These are phyloP conservation scores for Athene noctua DNA, from an alignment of 2,113 vertebrate species.

Conservation along the genomic window DNA sequence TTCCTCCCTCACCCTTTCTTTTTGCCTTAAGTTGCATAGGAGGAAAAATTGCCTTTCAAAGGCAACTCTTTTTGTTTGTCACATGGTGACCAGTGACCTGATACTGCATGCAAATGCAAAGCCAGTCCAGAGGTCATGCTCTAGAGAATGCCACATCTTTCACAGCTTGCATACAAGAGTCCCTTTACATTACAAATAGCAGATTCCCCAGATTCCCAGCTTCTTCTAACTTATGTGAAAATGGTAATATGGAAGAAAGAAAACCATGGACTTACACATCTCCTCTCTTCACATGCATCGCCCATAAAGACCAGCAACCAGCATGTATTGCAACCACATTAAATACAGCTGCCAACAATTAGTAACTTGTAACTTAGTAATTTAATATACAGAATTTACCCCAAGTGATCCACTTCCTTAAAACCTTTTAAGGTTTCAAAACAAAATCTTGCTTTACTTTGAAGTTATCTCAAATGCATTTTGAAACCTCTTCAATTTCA, in stretches of 20 bases:
- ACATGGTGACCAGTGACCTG: background rate
- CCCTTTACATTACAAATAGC: background rate
- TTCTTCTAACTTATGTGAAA: background rate
- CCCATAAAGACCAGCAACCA: background rate
- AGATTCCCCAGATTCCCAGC: background rate
- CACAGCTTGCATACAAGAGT: background rate
- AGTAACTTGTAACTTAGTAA: background rate
- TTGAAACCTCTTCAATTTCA: background rate
- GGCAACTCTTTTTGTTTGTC: background rate
- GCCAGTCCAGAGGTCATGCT: background rate
- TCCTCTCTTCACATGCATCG: background rate
- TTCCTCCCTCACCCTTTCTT: background rate
- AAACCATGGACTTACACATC: background rate
- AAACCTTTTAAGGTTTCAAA: background rate
- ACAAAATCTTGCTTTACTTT: background rate
- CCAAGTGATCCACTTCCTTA: background rate
- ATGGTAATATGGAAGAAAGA: background rate
- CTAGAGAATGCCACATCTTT: background rate
- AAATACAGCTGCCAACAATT: background rate
- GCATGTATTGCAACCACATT: background rate
- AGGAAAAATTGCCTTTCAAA: constrained; percentile 1
- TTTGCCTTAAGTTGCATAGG: background rate
- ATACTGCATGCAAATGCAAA: background rate
- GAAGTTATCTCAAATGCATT: background rate
- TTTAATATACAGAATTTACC: background rate